Evolutionary conservation across 2,888 invertebrate genomes (phyloP), one percentile per base, ranked within the genome.

Genomic region (Eupithecia exiguata): DNA sequence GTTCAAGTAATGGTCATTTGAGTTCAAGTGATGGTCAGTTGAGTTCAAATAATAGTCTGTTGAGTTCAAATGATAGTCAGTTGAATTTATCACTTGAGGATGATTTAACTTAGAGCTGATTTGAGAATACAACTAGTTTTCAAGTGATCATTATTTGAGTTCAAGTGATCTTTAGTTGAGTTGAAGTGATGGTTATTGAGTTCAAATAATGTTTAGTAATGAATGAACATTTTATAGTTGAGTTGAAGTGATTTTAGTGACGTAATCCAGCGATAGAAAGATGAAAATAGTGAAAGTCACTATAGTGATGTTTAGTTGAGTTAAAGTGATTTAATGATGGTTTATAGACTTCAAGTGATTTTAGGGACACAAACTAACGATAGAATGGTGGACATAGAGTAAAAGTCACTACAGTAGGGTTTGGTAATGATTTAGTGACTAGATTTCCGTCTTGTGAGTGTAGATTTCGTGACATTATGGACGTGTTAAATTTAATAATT

Each of bases 91-190:
- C 30, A 30, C 1, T 30, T 30, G 30, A 30, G 30, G 30, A 30
- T 30, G 30, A 30, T n/a, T n/a, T n/a, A n/a, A n/a, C n/a, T n/a
- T n/a, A n/a, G n/a, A n/a, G n/a, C n/a, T n/a, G n/a, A n/a, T n/a
- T n/a, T n/a, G n/a, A n/a, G n/a, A n/a, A n/a, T n/a, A n/a, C n/a
- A n/a, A n/a, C n/a, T n/a, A n/a, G n/a, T n/a, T n/a, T 62, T 21
- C 62, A 40, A 18, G n/a, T 62, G 7, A 43, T 58, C 16, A 30
- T 62, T 12, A 58, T n/a, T 61, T 66, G 49, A 35, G 25, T 36
- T 68, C 21, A 21, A 69, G 58, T 69, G 68, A 40, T 36, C 14
- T 10, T 62, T 62, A 35, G 9, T 63, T 36, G 30, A 36, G 36
- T 36, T n/a, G 0, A 30, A 10, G 36, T 63, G 10, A 53, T 53